Conservation (phyloP, 2,888 invertebrate species). For the Andrena bucephala region DNA sequence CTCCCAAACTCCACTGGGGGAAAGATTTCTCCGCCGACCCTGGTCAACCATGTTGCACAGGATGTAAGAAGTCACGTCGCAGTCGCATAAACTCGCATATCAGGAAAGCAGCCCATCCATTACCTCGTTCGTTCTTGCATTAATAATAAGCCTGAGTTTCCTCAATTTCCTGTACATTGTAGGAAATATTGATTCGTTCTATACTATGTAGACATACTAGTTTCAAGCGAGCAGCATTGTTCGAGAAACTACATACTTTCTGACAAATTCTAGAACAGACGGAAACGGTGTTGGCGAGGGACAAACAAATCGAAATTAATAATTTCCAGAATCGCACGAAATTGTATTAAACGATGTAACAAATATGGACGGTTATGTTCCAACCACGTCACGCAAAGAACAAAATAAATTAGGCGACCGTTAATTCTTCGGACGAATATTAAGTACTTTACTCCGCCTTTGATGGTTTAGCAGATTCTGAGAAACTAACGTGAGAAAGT, state of each 20-base stretch:
- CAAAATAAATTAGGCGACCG: neutral
- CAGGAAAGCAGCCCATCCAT: neutral
- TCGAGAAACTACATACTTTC: conserved; percentile 17
- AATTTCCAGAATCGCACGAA: neutral
- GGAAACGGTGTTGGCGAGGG: neutral
- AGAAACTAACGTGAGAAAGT: no score
- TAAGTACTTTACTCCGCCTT: neutral
- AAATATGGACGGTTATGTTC: neutral
- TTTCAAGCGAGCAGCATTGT: conserved; percentile 6
- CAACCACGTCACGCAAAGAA: neutral
- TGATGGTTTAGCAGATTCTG: no score
- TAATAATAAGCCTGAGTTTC: conserved; percentile 27
- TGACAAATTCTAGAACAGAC: neutral
- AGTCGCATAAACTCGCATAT: neutral
- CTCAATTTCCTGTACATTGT: conserved; percentile 34
- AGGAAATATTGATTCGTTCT: conserved; percentile 33
- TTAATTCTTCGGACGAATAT: neutral
- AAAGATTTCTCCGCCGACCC: no score
- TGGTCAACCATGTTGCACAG: neutral
- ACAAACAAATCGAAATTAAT: conserved; percentile 38
- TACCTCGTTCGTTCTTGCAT: conserved; percentile 16
- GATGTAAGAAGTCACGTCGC: neutral
- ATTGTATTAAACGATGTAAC: neutral
- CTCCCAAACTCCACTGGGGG: no score
- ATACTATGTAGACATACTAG: neutral